A percentile compares a stretch with the other conserved stretches of the same genome.
Evolutionary conservation across 1,140 invertebrate species (phyloP).

Genomic region (Acromyrmex heyeri): DNA sequence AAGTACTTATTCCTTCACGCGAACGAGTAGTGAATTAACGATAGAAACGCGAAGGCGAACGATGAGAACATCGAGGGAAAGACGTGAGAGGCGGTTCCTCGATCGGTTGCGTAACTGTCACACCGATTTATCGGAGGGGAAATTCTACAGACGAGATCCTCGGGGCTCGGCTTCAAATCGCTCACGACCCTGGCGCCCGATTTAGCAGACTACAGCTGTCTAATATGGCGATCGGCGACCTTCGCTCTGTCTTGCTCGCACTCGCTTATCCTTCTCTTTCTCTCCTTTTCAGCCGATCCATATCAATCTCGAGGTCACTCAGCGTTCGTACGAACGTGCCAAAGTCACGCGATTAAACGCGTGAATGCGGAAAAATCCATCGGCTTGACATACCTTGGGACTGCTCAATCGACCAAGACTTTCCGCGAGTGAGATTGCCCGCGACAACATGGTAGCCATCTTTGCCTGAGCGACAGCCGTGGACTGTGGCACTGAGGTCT

Average conservation of each 20-base stretch:
- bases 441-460: conserved; percentile 91
- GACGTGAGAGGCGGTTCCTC: background rate
- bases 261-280: background rate
- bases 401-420: conserved; percentile 88
- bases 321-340: background rate
- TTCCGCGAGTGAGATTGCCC: conserved; percentile 89
- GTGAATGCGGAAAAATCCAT: background rate
- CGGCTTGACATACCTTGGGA: conserved; percentile 87
- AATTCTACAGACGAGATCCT: conserved; percentile 63
- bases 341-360: background rate
- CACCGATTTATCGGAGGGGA: conserved; percentile 21
- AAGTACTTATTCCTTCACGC: conserved; percentile 22
- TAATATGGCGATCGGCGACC: conserved; percentile 80
- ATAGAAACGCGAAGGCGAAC: conserved; percentile 51
- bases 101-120: conserved; percentile 69
- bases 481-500: conserved; percentile 71
- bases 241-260: conserved; percentile 51
- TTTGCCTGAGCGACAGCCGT: conserved; percentile 82
- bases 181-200: conserved; percentile 84
- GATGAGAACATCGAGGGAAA: background rate
- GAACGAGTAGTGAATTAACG: conserved; percentile 34
- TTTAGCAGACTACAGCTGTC: conserved; percentile 85
- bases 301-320: background rate
- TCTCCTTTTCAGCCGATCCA: background rate
- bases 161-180: conserved; percentile 75